A percentile compares a stretch with the other conserved stretches of the same genome.
Evolutionary conservation across 2,113 vertebrate genomes (phyloP).

Genomic region (Sus scrofa): T2T-Sscrofa CM000825.6:85441001-85441500

Average conservation of each 20-base stretch:
- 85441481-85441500: too few species aligned
- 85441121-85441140: background rate
- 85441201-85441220: background rate
- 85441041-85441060: background rate
- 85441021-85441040: background rate
- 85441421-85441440: too few species aligned
- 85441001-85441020: background rate
- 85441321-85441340: background rate
- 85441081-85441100: background rate
- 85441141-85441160: background rate
- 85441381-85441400: too few species aligned
- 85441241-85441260: background rate
- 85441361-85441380: too few species aligned
- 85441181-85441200: too few species aligned
- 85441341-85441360: background rate
- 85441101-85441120: background rate
- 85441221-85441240: background rate
- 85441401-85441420: too few species aligned
- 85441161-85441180: background rate
- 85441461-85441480: too few species aligned
- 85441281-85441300: background rate
- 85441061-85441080: background rate
- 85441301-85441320: background rate
- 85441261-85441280: background rate
- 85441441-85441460: too few species aligned